Evolutionary conservation across 2,888 invertebrate genomes (phyloP), one percentile per base, ranked within the genome.

Genomic region (Cheilosia impressa): DNA sequence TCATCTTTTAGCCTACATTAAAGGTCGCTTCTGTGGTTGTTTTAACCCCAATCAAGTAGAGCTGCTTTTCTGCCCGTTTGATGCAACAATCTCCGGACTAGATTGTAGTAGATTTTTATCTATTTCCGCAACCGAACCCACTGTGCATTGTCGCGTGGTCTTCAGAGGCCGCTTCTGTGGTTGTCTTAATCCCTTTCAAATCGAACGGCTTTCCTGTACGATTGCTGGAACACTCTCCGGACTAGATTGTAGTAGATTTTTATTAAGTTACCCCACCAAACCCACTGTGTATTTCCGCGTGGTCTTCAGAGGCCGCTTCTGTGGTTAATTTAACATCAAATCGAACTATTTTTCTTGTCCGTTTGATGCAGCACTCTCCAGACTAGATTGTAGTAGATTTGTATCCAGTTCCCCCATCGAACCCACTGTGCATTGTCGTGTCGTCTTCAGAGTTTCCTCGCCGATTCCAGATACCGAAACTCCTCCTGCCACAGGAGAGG

Each of bases 241-340:
- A 22, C 22, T 22, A 22, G 22, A 22, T 22, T 22, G 22, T 22
- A 22, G 22, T 22, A 22, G 2, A 22, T 22, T 22, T 22, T 22
- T 22, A 22, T 22, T 2, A 1, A 22, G 22, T 22, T 22, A 2
- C 22, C 22, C 22, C 22, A 22, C 43, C 24, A 53, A 15, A 19
- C 0, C 72, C 79, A 79, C 58, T 72, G 79, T 53, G 1, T 4
- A 50, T 17, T 45, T 1, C 4, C 31, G 10, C n/a, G n/a, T 58
- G 41, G 19, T 53, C 55, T 63, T 43, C 31, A 9, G 19, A 45
- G 27, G 19, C 19, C 19, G 19, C 19, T 19, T 19, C 19, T 19
- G 19, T 19, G 19, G 19, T 19, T n/a, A n/a, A n/a, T n/a, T n/a
- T n/a, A n/a, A n/a, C 19, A 19, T 2, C 19, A 19, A 19, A 27